Base-by-base conservation (phyloP, 1,140 invertebrate genomes). In the Drosophila kohkoa region DNA sequence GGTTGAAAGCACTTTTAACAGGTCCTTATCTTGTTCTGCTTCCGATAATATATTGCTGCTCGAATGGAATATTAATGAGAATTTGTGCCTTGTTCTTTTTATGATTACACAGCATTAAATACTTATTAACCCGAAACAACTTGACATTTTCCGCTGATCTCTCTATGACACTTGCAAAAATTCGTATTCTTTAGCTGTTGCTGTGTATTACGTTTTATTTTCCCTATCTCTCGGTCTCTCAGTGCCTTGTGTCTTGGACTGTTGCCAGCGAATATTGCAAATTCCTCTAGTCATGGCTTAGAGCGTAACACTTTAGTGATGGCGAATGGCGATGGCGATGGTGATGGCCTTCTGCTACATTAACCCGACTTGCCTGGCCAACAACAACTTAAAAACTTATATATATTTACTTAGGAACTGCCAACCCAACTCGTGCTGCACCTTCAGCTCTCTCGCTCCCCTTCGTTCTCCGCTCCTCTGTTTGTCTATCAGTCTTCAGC, bases 321-420 rank as follows among this genome's bases (percentile, higher is more conserved):
- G 63, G 43, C 63, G 49, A 25, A 8, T 38, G 35, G 58, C 67
- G 54, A 10, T 38, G 63, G 41, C 63, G 49, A 30, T 25, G 75
- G 59, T 43, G 46, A 49, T 57, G 76, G 57, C 65, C 81, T 77
- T 73, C 62, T 76, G 82, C 79, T 67, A 87, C 79, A 79, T 76
- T 87, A 76, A 71, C 75, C 79, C 65, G 65, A 68, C 41, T 55
- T 46, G 32, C 66, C 38, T 57, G 54, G 58, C 57, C 68, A 80
- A 55, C 67, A 77, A 72, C 64, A 64, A 64, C 60, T 55, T 38
- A 10, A 54, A 64, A 71, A 71, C 62, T 59, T 78, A 73, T 73
- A 77, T 88, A 79, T 88, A 79, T 86, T 88, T 77, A 72, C 80
- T 88, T 82, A 86, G 77, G 75, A 38, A 28, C 46, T 54, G 46